These are phyloP conservation scores for Hartigia nigra DNA, from an alignment of 2,888 invertebrate genomes.

Conservation along the genomic window DNA sequence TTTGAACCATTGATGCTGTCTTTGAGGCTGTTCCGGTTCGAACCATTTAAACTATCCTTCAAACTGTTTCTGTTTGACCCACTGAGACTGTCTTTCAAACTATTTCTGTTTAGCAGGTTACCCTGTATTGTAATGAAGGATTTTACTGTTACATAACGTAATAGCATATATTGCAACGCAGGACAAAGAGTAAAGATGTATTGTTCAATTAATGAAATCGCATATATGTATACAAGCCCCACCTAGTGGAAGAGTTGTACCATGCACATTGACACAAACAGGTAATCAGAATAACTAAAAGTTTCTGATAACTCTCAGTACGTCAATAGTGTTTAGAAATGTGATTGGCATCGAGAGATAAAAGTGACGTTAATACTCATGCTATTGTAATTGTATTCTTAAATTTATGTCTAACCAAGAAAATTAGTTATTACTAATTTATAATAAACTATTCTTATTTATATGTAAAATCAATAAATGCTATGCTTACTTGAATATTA, in stretches of 20 bases:
- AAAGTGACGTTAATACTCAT: not conserved
- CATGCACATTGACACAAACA: not conserved
- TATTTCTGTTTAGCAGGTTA: slow-evolving; percentile 61
- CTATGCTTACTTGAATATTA: slow-evolving; percentile 57
- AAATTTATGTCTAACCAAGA: not conserved
- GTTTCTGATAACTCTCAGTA: not conserved
- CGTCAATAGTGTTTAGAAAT: not conserved
- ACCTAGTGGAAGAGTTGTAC: not conserved
- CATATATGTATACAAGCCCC: not conserved
- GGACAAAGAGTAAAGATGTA: not conserved
- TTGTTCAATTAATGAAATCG: not conserved
- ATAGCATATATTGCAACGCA: slow-evolving; percentile 9
- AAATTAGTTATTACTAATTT: not conserved
- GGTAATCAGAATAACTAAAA: not conserved
- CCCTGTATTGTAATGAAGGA: slow-evolving; percentile 46
- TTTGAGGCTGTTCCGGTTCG: slow-evolving; percentile 62
- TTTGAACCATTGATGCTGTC: slow-evolving; percentile 64
- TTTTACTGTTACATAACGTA: slow-evolving; percentile 14
- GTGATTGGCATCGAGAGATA: not conserved
- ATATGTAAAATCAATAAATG: not conserved
- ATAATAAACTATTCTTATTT: not conserved
- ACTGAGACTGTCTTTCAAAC: slow-evolving; percentile 60
- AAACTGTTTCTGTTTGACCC: slow-evolving; percentile 62
- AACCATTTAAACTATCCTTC: slow-evolving; percentile 62
- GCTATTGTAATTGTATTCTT: not conserved